These are phyloP conservation scores for Micronycteris hirsuta DNA, from an alignment of 2,113 vertebrate genomes.

Conservation along the genomic window DNA sequence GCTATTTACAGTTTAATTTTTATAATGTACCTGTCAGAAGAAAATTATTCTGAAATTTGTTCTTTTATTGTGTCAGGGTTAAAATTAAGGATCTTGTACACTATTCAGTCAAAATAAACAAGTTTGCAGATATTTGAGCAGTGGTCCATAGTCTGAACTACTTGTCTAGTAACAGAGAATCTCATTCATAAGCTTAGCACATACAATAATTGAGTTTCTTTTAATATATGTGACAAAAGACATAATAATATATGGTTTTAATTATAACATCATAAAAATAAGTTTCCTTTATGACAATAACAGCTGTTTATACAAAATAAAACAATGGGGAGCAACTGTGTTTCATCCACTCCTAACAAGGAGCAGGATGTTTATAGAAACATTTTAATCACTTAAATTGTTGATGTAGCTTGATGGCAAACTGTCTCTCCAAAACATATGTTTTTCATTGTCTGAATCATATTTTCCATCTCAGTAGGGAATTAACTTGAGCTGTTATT, in stretches of 20 bases:
- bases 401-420: conserved; percentile 80
- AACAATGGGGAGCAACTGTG: conserved; percentile 64
- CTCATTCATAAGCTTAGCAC: conserved; percentile 48
- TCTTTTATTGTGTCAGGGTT: background rate
- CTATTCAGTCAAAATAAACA: background rate
- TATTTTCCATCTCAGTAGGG: conserved; percentile 79
- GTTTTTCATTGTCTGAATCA: conserved; percentile 78
- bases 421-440: conserved; percentile 80
- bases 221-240: conserved; percentile 70
- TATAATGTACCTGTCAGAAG: conserved; percentile 63
- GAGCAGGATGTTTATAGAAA: conserved; percentile 72
- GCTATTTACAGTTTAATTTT: conserved; percentile 67
- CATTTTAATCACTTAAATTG: conserved; percentile 79
- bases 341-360: conserved; percentile 73
- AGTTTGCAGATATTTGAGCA: background rate
- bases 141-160: background rate
- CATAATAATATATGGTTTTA: conserved; percentile 78
- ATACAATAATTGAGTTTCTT: conserved; percentile 62
- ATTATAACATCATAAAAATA: conserved; percentile 57
- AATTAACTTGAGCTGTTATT: conserved; percentile 74
- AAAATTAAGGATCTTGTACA: background rate
- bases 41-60: background rate
- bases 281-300: conserved; percentile 69
- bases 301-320: conserved; percentile 76
- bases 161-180: background rate